Conservation (phyloP, 1,140 invertebrate genomes). For the Micrasema minimum region DNA sequence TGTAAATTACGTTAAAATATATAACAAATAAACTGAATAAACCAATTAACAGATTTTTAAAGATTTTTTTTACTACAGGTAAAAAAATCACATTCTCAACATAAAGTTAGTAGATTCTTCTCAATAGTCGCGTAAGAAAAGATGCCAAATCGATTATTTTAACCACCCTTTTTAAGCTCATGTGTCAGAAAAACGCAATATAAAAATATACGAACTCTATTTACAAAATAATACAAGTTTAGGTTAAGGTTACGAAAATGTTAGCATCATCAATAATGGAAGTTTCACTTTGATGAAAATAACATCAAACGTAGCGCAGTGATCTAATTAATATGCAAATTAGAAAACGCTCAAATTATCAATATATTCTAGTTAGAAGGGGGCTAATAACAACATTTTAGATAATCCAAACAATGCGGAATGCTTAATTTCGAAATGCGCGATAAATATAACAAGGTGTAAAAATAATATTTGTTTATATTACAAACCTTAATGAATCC, state of each 20-base stretch:
- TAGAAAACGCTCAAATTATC: conserved; percentile 11
- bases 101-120: no score
- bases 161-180: no score
- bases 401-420: conserved; percentile 6
- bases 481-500: conserved; percentile 35
- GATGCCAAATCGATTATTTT: no score
- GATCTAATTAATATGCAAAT: conserved; percentile 34
- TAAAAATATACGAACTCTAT: neutral
- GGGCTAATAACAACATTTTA: conserved; percentile 1
- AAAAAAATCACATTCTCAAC: no score
- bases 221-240: neutral
- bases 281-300: conserved; percentile 5
- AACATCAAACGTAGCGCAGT: conserved; percentile 10
- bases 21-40: no score
- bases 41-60: no score
- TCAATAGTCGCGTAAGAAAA: no score
- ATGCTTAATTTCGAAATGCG: conserved; percentile 2
- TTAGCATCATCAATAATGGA: conserved; percentile 12
- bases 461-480: conserved; percentile 31
- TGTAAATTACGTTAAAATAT: no score
- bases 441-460: neutral
- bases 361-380: no score
- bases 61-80: no score
- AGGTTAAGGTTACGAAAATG: neutral
- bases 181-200: no score